Conservation (phyloP, 2,113 vertebrate species). For the Pluvialis apricaria region DNA sequence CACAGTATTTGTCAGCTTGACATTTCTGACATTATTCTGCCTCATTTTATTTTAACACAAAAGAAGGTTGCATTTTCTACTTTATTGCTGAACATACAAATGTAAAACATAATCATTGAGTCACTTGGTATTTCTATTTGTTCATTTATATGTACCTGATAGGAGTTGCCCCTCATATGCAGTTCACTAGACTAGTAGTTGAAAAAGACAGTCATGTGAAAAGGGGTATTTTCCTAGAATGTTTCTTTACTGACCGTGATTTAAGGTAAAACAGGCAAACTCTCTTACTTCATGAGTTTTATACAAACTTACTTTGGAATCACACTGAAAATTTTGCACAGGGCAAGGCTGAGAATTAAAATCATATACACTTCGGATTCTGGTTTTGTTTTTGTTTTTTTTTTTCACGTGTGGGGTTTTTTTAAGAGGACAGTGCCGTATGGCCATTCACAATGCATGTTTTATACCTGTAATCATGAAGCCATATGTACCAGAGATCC, state of each 20-base stretch:
- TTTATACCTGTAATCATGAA: neutral
- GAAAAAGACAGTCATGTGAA: neutral
- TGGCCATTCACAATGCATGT: neutral
- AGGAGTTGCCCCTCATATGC: neutral
- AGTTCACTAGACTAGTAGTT: neutral
- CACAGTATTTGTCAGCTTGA: neutral
- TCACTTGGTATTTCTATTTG: neutral
- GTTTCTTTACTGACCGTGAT: neutral
- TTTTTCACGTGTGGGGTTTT: neutral
- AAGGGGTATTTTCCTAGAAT: neutral
- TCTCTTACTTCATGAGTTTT: neutral
- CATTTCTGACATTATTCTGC: neutral
- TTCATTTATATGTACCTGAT: neutral
- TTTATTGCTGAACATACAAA: neutral
- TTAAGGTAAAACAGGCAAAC: neutral
- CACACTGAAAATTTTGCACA: neutral
- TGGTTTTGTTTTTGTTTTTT: neutral
- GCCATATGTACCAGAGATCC: neutral
- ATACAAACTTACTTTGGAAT: neutral
- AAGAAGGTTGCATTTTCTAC: neutral
- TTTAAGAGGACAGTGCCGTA: neutral
- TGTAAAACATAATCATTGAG: neutral
- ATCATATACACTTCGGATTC: neutral
- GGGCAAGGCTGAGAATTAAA: neutral
- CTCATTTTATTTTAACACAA: neutral